Base-by-base conservation (phyloP, 1,140 invertebrate genomes). In the Aphelenchoides besseyi region DNA sequence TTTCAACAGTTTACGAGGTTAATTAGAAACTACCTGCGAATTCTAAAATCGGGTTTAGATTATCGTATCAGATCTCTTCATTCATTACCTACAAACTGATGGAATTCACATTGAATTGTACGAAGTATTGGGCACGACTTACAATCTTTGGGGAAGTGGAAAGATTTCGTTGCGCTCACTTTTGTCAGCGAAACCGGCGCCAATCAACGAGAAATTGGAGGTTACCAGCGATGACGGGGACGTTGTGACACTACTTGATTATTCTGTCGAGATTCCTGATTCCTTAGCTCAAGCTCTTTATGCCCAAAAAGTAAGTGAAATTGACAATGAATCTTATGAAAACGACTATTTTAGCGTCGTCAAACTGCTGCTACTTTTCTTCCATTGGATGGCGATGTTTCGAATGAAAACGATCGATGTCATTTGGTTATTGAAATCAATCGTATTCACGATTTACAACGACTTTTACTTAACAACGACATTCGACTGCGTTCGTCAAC, bases 81-180 rank as follows among this genome's bases (percentile, higher is more conserved):
- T 82, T 52, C 80, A 82, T 69, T 82, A 82, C 64, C 33, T 82
- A 3, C 68, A 82, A 73, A 84, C 77, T 18, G 80, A 81, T 54
- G 77, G 77, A 28, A 67, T 79, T 1, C 63, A 68, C 12, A 53
- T 79, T 33, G 78, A 79, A 70, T 29, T 79, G 37, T 79, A 78
- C 37, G 71, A 81, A 36, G 70, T 72, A 2, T 37, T 52, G 33
- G 68, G 68, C 1, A 53, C 72, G 9, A 62, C 23, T 12, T 78
- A 80, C 48, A 53, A 73, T 12, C 61, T 70, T 16, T 54, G 37
- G 32, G 73, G 62, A 28, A 33, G n/a, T 1, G 73, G 62, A 3
- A 28, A 33, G 23, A 74, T 74, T 48, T 61, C 61, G 3, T 52
- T 74, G 12, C 48, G 59, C 35, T 32, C 33, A n/a, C 32, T 74